Evolutionary conservation across 2,797 vertebrate species (phyloP), one percentile per base, ranked within the genome.

Genomic region (Acestrorhynchus altus): DNA sequence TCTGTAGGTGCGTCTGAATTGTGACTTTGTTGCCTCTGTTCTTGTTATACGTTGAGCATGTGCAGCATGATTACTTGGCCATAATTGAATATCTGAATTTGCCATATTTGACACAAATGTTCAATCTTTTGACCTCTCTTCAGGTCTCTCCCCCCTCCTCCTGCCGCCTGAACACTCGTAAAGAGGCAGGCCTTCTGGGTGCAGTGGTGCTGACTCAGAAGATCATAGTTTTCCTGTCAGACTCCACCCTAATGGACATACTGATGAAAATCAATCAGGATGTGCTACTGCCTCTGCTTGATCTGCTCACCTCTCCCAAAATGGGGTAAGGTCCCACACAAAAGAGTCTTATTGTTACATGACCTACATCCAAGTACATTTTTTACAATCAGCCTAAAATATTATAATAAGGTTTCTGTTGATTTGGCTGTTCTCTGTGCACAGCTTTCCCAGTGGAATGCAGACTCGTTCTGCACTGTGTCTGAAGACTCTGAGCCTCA

Each of bases 211-310:
- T 99, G 63, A 94, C 96, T 13, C 97, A 97, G 93, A 97, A 96
- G 92, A 96, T 99, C 4, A 95, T 98, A 1, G 95, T 99, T 60
- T 97, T 96, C 86, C 95, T 99, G 65, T 99, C 97, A 0, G 98
- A 99, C 84, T 95, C 96, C 77, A 98, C 98, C 0, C 93, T 99
- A 52, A 99, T 99, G 98, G 98, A 99, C 88, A 98, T 99, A 89
- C 94, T 99, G 6, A 96, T 97, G 92, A 98, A 97, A 80, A 96
- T 99, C 87, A 99, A 95, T 88, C 97, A 97, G 78, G 98, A 99
- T 81, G 95, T 99, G 79, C 91, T 99, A 63, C 91, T 98, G 51
- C 98, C 98, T 0, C 93, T 98, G 71, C 91, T 99, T 70, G 92
- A 96, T 84, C 94, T 97, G 83, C 95, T 99, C 64, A 99, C 97